Conservation (phyloP, 2,113 vertebrate genomes). For the Gyps fulvus region DNA sequence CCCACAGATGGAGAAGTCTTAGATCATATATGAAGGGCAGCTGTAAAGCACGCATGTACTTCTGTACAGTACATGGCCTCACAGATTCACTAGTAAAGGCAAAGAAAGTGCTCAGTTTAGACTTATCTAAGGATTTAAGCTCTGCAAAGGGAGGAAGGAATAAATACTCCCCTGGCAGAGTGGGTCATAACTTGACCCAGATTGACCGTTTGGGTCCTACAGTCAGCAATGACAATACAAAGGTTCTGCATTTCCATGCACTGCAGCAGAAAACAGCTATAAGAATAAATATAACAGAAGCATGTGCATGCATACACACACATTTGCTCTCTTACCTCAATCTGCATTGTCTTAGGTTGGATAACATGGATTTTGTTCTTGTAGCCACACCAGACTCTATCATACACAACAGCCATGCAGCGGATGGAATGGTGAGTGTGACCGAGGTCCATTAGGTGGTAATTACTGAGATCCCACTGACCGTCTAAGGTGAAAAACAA, state of each 20-base stretch:
- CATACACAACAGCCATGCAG: conserved; percentile 97
- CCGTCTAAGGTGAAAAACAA: conserved; percentile 76
- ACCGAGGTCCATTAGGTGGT: conserved; percentile 96
- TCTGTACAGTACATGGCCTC: background rate
- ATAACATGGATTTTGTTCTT: conserved; percentile 99
- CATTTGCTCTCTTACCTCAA: conserved; percentile 77
- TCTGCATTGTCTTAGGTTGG: conserved; percentile 98
- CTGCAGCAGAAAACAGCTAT: background rate
- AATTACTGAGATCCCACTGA: conserved; percentile 97
- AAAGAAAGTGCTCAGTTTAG: background rate
- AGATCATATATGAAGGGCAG: background rate
- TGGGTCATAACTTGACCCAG: background rate
- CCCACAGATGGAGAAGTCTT: background rate
- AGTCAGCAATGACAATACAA: background rate
- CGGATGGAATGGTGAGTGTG: conserved; percentile 97
- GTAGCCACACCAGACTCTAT: conserved; percentile 97
- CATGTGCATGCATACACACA: accelerated
- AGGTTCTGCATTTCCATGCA: background rate
- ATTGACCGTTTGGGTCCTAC: background rate
- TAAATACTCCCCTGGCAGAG: background rate
- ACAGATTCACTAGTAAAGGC: background rate
- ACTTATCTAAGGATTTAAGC: background rate
- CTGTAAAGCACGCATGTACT: background rate
- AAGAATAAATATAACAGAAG: background rate
- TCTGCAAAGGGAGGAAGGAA: background rate